Percentiles rank a stretch among this genome's conserved stretches.
Conservation (phyloP, 2,113 vertebrate genomes). For the Sturnus vulgaris region DNA sequence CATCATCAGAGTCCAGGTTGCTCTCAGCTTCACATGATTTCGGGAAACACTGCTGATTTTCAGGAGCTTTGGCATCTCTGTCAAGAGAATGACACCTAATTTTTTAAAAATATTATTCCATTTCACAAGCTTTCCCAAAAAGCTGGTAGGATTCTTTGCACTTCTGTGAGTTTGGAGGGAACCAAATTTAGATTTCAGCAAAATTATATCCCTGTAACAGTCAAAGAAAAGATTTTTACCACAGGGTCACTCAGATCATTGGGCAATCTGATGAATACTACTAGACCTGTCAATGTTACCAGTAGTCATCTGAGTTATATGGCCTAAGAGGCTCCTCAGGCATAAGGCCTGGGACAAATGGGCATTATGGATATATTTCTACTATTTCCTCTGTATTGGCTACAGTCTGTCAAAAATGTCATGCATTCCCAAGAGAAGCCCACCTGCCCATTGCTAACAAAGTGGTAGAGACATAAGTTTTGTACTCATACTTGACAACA, state of each 20-base stretch:
- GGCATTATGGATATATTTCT: background rate
- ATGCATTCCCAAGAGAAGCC: background rate
- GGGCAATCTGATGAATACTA: background rate
- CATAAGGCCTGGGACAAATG: background rate
- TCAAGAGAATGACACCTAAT: background rate
- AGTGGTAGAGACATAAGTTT: background rate
- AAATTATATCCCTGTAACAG: background rate
- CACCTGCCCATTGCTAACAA: background rate
- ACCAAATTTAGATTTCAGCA: background rate
- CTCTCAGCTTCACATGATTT: background rate
- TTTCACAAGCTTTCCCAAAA: background rate
- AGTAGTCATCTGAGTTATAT: background rate
- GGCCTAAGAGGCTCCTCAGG: background rate
- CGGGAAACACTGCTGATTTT: background rate
- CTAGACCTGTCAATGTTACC: background rate
- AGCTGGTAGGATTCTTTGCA: background rate
- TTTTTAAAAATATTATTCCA: background rate
- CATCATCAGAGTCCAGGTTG: background rate
- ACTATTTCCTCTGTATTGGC: background rate
- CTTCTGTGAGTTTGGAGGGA: background rate
- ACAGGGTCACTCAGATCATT: background rate
- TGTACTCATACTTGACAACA: background rate
- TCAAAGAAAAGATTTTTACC: background rate
- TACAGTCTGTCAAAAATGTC: background rate
- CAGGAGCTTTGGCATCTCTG: background rate